These are phyloP conservation scores for Drosophila austrosaltans DNA, from an alignment of 2,888 invertebrate genomes.

Conservation along the genomic window DNA sequence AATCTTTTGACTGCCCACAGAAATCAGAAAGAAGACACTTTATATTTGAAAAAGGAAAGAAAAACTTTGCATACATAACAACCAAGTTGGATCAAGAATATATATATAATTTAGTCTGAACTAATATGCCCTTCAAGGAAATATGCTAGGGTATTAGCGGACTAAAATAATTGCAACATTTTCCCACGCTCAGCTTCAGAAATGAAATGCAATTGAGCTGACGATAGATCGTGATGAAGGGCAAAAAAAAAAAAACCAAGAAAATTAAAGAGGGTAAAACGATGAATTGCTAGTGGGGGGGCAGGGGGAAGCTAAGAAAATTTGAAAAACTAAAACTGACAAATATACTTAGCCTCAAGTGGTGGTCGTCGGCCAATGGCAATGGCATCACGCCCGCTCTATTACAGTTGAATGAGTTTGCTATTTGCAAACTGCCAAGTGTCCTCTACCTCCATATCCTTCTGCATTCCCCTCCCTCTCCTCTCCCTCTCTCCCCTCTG, in stretches of 20 bases:
- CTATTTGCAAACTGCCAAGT: slow-evolving; percentile 19
- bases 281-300: too few species aligned
- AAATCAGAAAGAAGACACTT: too few species aligned
- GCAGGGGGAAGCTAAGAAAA: slow-evolving; percentile 1
- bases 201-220: neutral
- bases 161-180: neutral
- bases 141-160: neutral
- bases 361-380: slow-evolving; percentile 29
- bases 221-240: slow-evolving; percentile 4
- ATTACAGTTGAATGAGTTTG: slow-evolving; percentile 42
- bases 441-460: neutral
- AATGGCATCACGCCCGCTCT: slow-evolving; percentile 24
- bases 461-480: too few species aligned
- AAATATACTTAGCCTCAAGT: slow-evolving; percentile 39
- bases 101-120: neutral
- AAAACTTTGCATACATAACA: too few species aligned
- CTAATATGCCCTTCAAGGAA: neutral
- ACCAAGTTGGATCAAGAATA: too few species aligned
- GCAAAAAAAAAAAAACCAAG: neutral
- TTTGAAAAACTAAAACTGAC: slow-evolving; percentile 30
- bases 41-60: too few species aligned
- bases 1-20: too few species aligned
- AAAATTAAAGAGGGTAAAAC: too few species aligned
- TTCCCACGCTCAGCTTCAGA: neutral
- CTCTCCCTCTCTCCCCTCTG: neutral